A percentile compares a stretch with the other conserved stretches of the same genome.
phyloP scores from a whole-genome alignment of 2,888 invertebrate species.

The Hypomecis punctinalis region DNA sequence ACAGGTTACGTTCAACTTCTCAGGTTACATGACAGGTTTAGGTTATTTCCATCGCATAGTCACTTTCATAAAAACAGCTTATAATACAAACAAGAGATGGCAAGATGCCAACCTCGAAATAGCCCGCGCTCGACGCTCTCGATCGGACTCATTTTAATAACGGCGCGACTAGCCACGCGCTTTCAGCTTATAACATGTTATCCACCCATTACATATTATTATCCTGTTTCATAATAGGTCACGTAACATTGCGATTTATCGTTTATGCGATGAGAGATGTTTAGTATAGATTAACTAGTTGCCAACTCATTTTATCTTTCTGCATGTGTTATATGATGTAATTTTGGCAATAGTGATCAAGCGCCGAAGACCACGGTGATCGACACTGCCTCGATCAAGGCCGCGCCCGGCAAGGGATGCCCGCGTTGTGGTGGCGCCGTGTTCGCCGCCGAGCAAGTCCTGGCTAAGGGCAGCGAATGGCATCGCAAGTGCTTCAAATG shows the following conservation, averaged over 20 bases:
- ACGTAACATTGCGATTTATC: slow-evolving; percentile 36
- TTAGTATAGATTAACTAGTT: not conserved
- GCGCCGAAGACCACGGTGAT: slow-evolving; percentile 91
- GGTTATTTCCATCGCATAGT: slow-evolving; percentile 84
- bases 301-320: not conserved
- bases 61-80: slow-evolving; percentile 85
- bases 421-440: slow-evolving; percentile 96
- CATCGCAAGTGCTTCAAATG: slow-evolving; percentile 98
- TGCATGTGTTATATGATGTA: slow-evolving; percentile 3
- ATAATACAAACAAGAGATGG: slow-evolving; percentile 85
- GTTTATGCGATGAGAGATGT: slow-evolving; percentile 36
- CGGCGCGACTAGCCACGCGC: slow-evolving; percentile 65
- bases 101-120: slow-evolving; percentile 79
- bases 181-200: slow-evolving; percentile 68
- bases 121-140: slow-evolving; percentile 79
- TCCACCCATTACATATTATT: slow-evolving; percentile 48
- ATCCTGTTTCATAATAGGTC: slow-evolving; percentile 49
- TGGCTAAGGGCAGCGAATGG: slow-evolving; percentile 96
- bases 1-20: slow-evolving; percentile 66
- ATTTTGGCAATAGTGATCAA: slow-evolving; percentile 85
- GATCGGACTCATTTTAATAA: slow-evolving; percentile 82
- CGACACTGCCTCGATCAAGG: slow-evolving; percentile 92
- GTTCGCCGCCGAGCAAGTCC: slow-evolving; percentile 97
- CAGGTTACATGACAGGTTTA: slow-evolving; percentile 82
- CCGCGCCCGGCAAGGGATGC: slow-evolving; percentile 94